Base-by-base conservation (phyloP, 2,797 vertebrate genomes). In the Dicrostonyx torquatus region DNA sequence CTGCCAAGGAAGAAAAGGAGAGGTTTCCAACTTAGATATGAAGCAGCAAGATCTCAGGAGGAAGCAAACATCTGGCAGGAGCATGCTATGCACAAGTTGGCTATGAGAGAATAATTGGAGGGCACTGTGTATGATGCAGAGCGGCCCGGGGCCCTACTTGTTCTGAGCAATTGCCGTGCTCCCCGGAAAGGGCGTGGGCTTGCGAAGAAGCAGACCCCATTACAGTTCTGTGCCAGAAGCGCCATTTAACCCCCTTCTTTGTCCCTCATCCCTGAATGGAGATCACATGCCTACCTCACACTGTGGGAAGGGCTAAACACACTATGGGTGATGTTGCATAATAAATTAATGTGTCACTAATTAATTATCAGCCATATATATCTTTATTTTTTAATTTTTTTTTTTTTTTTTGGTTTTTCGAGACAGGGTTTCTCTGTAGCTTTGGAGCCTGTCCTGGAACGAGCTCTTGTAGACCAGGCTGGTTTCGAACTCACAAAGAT, bases 1-100 rank as follows among this genome's bases (percentile, higher is more conserved):
- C 97, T 97, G 94, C 87, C 95, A 89, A 90, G 8, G 60, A 37
- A 18, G 80, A 89, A 95, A 97, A 91, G 72, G 5, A 85, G 48
- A 89, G 80, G 94, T 34, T 58, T 85, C 89, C 26, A 5, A 53
- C 43, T 90, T 64, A 84, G 62, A 45, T 60, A 17, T 17, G 73
- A 89, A 87, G 26, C 22, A 84, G 75, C 83, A 29, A 91, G 85
- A 86, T 85, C 89, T 83, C 89, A 90, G 40, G 8, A 87, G 73
- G n/a, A 45, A 78, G 55, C 17, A 72, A 77, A 87, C 78, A 68
- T 13, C 34, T 62, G 34, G 50, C 43, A 76, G 50, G 40, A 87
- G 31, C 50, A 45, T 26, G 89, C 5, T 43, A 45, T 62, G 60
- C 34, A 75, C 22, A 64, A 68, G 77, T 91, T 73, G 70, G 75